Base-by-base conservation (phyloP, 2,113 vertebrate species). In the Chelonoidis abingdonii region DNA sequence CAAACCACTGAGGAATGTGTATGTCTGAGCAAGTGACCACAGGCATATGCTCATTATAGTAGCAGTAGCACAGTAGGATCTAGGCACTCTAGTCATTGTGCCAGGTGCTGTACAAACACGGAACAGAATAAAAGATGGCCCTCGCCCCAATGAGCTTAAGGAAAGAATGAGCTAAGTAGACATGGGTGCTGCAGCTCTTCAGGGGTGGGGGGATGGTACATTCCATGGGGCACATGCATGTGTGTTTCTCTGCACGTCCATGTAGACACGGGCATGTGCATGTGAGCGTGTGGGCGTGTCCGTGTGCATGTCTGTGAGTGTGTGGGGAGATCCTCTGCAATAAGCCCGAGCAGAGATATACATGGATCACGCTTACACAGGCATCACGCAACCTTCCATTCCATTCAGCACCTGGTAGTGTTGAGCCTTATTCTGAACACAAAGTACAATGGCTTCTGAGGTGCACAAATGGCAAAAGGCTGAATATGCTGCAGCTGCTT, bases 31-130 rank as follows among this genome's bases (percentile, higher is more conserved):
- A 13, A 13, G 13, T 44, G 44, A 22, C 13, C n/a, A 27, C 53
- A 41, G 25, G 83, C 0, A 6, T 54, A 22, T 29, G 13, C 0
- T 7, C 25, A 35, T 35, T n/a, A 19, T 17, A 19, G 62, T 17
- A 65, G 31, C 31, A 35, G 62, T 17, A 6, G 31, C 31, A 17
- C 62, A 69, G 35, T n/a, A 69, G 62, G 8, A 65, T 65, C 13
- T 17, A 8, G 62, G 31, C 1, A 1, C 14, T 16, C 62, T 7
- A 65, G 16, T n/a, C 31, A 9, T 31, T n/a, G 38, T 25, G 72
- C 38, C 12, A 75, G 21, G 21, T 38, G 16, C 38, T 75, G 72
- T 41, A 75, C 38, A 44, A 44, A 72, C 21, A 38, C 3, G 14
- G 38, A 38, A 11, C n/a, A 22, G 38, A 69, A 38, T 10, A 69